Evolutionary conservation across 1,140 invertebrate genomes (phyloP).

Genomic region (Drosophila busckii): DNA sequence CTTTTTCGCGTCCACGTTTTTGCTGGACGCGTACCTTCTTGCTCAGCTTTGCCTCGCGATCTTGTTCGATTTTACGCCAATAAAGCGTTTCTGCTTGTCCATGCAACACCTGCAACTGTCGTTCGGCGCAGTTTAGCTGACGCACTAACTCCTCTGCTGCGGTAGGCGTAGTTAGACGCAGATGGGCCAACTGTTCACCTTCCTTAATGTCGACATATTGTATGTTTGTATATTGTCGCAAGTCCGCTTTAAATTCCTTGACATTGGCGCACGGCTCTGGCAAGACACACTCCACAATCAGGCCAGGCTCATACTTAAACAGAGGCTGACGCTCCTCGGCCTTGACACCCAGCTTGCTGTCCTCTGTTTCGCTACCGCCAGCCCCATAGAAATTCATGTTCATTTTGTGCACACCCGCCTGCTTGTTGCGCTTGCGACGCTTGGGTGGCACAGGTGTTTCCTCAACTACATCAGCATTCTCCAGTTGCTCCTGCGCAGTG

Average conservation of each 20-base stretch:
- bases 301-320: constrained; percentile 80
- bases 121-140: constrained; percentile 54
- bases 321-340: constrained; percentile 73
- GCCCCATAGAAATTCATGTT: constrained; percentile 78
- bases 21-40: constrained; percentile 80
- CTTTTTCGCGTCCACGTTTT: constrained; percentile 83
- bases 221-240: constrained; percentile 80
- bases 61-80: constrained; percentile 83
- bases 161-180: constrained; percentile 82
- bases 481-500: constrained; percentile 30
- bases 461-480: constrained; percentile 15
- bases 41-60: constrained; percentile 81
- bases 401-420: constrained; percentile 63
- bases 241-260: constrained; percentile 84
- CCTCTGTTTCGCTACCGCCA: constrained; percentile 52
- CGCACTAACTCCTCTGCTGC: constrained; percentile 80
- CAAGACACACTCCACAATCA: constrained; percentile 84
- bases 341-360: constrained; percentile 22
- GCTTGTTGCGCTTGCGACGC: constrained; percentile 45
- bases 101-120: constrained; percentile 71
- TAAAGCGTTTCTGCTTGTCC: constrained; percentile 83
- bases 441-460: constrained; percentile 43
- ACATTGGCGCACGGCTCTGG: constrained; percentile 82
- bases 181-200: constrained; percentile 80
- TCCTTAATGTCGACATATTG: constrained; percentile 85